Base-by-base conservation (phyloP, 2,888 invertebrate genomes). In the Ecliptopera silaceata region DNA sequence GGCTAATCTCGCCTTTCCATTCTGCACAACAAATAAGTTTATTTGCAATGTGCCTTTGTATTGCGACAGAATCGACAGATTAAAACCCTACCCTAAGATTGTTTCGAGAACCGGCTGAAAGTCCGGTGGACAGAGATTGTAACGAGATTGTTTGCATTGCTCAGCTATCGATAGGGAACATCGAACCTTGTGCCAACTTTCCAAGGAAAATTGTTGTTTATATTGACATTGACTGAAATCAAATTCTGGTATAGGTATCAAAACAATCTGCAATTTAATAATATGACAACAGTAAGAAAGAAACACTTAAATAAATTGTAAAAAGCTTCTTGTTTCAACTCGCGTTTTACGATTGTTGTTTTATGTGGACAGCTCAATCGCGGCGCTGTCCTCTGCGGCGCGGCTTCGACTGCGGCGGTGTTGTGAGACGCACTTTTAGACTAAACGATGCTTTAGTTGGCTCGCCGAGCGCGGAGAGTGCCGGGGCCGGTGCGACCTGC, bases 301-400 rank as follows among this genome's bases (percentile, higher is more conserved):
- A 8, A 45, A 32, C n/a, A 45, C 17, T 11, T n/a, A n/a, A n/a
- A n/a, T 4, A 13, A 44, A 31, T 31, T 44, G 31, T 31, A 45
- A 34, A 32, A 34, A 12, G 45, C 20, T 45, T 45, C 20, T 34
- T 20, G 34, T 32, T 45, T 18, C 34, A 12, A 17, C 42, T 42
- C 32, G 4, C 18, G 18, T 32, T 45, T 32, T 34, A 45, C 32
- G 45, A 45, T 20, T 18, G 44, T 18, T 34, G 12, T 32, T 18
- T 34, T n/a, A 18, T 6, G 32, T 12, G 45, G 18, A 32, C 44
- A 44, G 13, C 32, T 45, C 34, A 45, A 45, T 45, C 45, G 18
- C n/a, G 11, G n/a, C n/a, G 15, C 17, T 11, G 44, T 31, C 3
- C 31, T 3, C n/a, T n/a, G n/a, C n/a, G 10, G 29, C 6, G 29